A percentile compares a stretch with the other conserved stretches of the same genome.
These are phyloP conservation scores for Candidula unifasciata DNA, from an alignment of 2,888 invertebrate species.

Conservation along the genomic window DNA sequence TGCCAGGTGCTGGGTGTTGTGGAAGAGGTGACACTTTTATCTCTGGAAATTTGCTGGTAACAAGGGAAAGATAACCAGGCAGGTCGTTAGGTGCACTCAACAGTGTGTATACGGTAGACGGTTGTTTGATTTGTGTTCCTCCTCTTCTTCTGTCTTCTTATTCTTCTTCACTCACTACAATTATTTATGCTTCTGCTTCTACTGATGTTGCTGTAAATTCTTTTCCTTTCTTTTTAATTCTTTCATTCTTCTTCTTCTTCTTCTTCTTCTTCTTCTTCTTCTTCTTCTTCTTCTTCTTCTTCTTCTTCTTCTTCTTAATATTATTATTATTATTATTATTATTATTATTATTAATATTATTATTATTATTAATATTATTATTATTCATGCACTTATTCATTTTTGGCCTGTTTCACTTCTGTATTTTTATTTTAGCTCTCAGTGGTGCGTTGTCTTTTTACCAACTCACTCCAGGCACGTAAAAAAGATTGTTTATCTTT, in stretches of 20 bases:
- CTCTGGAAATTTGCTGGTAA: no score
- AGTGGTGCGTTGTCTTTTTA: not conserved
- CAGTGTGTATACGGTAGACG: no score
- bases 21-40: no score
- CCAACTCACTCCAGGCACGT: no score
- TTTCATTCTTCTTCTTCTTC: constrained; percentile 1
- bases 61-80: not conserved
- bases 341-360: not conserved
- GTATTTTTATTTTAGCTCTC: not conserved
- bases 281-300: not conserved
- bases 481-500: no score
- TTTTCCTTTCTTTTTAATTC: no score
- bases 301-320: no score
- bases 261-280: constrained; percentile 19
- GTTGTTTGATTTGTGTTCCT: no score
- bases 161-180: not conserved
- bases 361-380: not conserved
- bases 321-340: not conserved
- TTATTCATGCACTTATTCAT: not conserved
- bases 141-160: no score
- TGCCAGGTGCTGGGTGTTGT: no score
- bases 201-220: not conserved
- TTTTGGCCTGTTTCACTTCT: not conserved
- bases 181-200: not conserved
- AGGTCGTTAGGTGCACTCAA: no score